These are phyloP conservation scores for Chaenogobius annularis DNA, from an alignment of 2,113 vertebrate species.

Conservation along the genomic window DNA sequence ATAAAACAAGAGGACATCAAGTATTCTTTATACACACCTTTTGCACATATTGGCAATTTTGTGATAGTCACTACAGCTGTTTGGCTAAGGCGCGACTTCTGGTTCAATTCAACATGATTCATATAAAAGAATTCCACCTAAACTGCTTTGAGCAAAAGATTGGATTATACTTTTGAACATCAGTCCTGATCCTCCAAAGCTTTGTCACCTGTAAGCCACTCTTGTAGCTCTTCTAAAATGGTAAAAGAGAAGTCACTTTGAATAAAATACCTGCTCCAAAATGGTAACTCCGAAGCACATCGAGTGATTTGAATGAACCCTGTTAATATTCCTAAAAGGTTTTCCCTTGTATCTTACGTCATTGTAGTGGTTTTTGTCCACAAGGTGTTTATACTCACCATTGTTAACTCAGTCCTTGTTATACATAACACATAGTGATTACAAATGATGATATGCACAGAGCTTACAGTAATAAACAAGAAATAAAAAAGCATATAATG, in stretches of 20 bases:
- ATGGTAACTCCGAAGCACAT: constrained; percentile 35
- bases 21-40: not conserved
- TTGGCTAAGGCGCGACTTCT: not conserved
- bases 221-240: constrained; percentile 34
- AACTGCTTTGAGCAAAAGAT: constrained; percentile 33
- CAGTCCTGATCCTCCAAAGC: constrained; percentile 24
- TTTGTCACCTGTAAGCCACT: constrained; percentile 29
- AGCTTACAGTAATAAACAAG: constrained; percentile 89
- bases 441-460: constrained; percentile 98
- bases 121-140: constrained; percentile 13
- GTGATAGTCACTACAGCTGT: not conserved
- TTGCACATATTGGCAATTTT: constrained; percentile 6
- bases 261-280: constrained; percentile 40
- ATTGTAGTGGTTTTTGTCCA: constrained; percentile 50
- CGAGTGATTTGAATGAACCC: constrained; percentile 43
- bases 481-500: constrained; percentile 91
- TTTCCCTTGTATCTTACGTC: constrained; percentile 39
- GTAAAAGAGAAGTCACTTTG: constrained; percentile 42
- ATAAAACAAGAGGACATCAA: constrained; percentile 1
- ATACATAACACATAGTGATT: constrained; percentile 88
- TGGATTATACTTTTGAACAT: constrained; percentile 20
- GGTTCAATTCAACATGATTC: constrained; percentile 4
- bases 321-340: constrained; percentile 47
- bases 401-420: constrained; percentile 82
- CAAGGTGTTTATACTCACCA: constrained; percentile 68